Percentiles rank a stretch among this genome's conserved stretches.
Evolutionary conservation across 37 sponge, comb jelly and placozoan species (phyloP).

Genomic region (Mnemiopsis leidyi): DNA sequence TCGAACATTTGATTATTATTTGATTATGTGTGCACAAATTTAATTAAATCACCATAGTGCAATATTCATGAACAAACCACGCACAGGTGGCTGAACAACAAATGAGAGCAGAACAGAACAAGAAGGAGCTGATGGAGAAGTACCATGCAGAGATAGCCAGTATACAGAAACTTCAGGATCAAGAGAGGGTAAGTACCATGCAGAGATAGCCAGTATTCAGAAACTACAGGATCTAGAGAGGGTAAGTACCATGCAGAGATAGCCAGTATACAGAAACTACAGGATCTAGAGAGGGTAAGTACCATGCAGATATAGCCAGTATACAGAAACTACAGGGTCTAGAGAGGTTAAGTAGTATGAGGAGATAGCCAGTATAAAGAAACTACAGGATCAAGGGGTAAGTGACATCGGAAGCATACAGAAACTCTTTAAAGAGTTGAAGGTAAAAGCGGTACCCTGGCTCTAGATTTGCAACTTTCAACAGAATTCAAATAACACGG

Average conservation of each 20-base stretch:
- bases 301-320: background rate
- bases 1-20: too few species aligned
- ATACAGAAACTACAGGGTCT: background rate
- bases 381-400: background rate
- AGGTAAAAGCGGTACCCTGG: too few species aligned
- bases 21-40: too few species aligned
- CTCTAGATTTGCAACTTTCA: too few species aligned
- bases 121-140: background rate
- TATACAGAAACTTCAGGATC: background rate
- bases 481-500: too few species aligned
- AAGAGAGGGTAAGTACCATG: background rate
- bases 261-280: background rate
- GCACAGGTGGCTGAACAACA: slow-evolving; percentile 21
- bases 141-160: background rate
- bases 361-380: background rate
- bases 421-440: too few species aligned
- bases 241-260: background rate
- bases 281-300: background rate
- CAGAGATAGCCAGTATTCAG: background rate
- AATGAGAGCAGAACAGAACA: background rate
- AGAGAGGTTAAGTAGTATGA: background rate
- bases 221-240: background rate
- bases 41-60: too few species aligned
- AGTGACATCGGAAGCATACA: background rate
- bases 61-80: too few species aligned